Evolutionary conservation across 30 jellyfish, hydroid and myxozoan genomes (phyloP).

Genomic region (Chrysaora quinquecirrha): DNA sequence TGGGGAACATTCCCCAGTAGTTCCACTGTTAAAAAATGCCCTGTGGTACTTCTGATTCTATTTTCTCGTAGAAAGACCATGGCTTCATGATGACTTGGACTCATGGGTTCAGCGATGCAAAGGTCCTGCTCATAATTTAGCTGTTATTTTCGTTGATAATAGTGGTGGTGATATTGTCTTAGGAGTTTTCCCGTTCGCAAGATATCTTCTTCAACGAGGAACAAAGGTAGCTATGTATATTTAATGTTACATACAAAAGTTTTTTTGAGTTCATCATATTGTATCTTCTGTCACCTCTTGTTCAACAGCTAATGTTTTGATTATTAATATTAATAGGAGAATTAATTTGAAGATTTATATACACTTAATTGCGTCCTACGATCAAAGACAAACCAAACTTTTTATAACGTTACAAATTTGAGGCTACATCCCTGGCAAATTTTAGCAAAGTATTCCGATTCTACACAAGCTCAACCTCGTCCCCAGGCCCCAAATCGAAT

Average conservation of each 20-base stretch:
- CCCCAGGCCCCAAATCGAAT: too few relatives aligned
- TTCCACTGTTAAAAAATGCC: too few relatives aligned
- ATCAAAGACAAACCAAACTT: background rate
- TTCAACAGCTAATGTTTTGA: too few relatives aligned
- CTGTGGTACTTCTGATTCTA: too few relatives aligned
- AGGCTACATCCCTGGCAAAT: too few relatives aligned
- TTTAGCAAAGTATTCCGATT: too few relatives aligned
- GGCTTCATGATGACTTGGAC: constrained; percentile 84
- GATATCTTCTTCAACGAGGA: constrained; percentile 78
- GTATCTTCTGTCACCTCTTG: background rate
- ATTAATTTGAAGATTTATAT: background rate
- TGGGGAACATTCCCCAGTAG: too few relatives aligned
- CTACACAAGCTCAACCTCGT: too few relatives aligned
- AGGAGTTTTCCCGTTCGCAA: constrained; percentile 87
- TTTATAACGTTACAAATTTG: background rate
- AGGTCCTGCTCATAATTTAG: constrained; percentile 69
- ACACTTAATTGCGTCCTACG: background rate
- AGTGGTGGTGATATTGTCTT: constrained; percentile 93
- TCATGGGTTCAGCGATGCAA: constrained; percentile 66
- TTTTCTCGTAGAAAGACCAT: constrained; percentile 82
- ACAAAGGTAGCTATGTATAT: constrained; percentile 55
- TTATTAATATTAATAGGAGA: too few relatives aligned
- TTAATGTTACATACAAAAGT: background rate
- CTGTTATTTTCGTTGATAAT: constrained; percentile 89
- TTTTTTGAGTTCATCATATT: background rate